Base-by-base conservation (phyloP, 2,888 invertebrate genomes). In the Nymphalis urticae region DNA sequence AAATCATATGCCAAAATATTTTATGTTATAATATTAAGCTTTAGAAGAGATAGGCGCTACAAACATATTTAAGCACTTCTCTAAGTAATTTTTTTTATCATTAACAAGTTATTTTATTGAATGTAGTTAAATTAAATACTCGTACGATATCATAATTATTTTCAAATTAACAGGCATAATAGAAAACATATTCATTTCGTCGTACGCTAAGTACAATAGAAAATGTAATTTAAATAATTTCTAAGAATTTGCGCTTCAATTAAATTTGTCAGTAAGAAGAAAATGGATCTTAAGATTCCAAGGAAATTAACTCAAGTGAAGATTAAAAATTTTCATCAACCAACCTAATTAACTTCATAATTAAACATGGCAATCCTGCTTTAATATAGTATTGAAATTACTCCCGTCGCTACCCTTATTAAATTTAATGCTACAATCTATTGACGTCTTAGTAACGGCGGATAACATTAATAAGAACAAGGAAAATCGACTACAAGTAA, bases 281-380 rank as follows among this genome's bases (percentile, higher is more conserved):
- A 87, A 89, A 86, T 84, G 83, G 79, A 82, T 85, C 82, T 81
- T 77, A 72, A 79, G 82, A 80, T 86, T 79, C 84, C 75, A 80
- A 85, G 86, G 83, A 88, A 90, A 88, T 90, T 88, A 88, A 86
- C 89, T 88, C 85, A 84, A 88, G 85, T 84, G 82, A 82, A 81
- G 87, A 87, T 88, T 88, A 85, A 87, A 89, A 90, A 87, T 90
- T 89, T 90, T 91, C 89, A 89, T 90, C 87, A 85, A 88, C 88
- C 85, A 82, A 86, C 82, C 85, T 90, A 88, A 90, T 90, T 90
- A 90, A 88, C 86, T 90, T 89, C 83, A 85, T 88, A 88, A 89
- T 89, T 88, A 90, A 90, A 89, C 85, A 87, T 84, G 82, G 85
- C 80, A 85, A 84, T 85, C 85, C 82, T 79, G 81, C 82, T 85